Percentiles rank a stretch among this genome's conserved stretches.
Evolutionary conservation across 2,888 invertebrate species (phyloP).

Genomic region (Metellina segmentata): DNA sequence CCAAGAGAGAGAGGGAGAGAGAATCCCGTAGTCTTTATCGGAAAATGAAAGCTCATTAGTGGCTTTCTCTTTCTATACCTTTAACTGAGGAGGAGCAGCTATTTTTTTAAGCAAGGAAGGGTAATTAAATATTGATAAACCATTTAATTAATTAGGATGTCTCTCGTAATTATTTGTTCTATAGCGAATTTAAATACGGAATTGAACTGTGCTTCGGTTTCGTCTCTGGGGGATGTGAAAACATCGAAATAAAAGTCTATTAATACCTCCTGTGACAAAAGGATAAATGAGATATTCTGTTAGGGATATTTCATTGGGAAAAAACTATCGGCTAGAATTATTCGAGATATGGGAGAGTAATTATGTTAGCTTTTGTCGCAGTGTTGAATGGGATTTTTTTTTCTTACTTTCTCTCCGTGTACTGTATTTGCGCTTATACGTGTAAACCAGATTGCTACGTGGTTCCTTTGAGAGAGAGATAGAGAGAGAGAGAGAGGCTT

Average conservation of each 20-base stretch:
- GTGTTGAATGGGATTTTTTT: constrained; percentile 34
- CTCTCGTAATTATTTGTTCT: constrained; percentile 64
- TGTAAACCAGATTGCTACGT: neutral
- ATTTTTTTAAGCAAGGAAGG: constrained; percentile 22
- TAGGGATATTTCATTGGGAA: constrained; percentile 24
- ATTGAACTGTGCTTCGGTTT: constrained; percentile 3
- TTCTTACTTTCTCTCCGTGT: neutral
- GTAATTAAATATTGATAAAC: constrained; percentile 72
- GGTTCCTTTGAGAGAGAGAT: neutral
- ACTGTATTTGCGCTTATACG: constrained; percentile 11
- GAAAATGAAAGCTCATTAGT: constrained; percentile 69
- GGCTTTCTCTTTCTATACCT: constrained; percentile 23
- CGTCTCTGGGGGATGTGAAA: constrained; percentile 13
- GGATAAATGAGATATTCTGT: constrained; percentile 18
- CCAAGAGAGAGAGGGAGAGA: neutral
- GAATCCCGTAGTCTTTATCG: constrained; percentile 46
- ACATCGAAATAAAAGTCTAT: constrained; percentile 58
- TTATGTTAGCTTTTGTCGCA: constrained; percentile 66
- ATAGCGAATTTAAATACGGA: constrained; percentile 61
- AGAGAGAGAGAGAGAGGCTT: neutral
- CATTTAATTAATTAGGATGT: constrained; percentile 67
- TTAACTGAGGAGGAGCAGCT: neutral
- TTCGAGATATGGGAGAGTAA: constrained; percentile 40
- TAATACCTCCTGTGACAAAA: constrained; percentile 55
- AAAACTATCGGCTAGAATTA: constrained; percentile 54